Conservation (phyloP, 2,797 vertebrate genomes). For the Takifugu rubripes region DNA sequence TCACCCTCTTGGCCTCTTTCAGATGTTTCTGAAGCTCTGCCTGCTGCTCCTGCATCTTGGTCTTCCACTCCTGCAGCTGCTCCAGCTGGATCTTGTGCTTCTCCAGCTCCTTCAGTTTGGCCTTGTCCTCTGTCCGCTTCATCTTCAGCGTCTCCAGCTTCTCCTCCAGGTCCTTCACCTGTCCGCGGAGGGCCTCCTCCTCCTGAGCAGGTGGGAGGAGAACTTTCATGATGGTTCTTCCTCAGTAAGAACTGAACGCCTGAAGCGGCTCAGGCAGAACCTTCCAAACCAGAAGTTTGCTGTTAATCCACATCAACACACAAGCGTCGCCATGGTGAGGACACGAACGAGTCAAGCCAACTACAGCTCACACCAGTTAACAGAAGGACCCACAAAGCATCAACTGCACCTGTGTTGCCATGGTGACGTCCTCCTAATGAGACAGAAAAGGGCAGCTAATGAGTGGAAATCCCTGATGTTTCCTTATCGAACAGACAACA, state of each 20-base stretch:
- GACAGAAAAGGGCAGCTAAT: slow-evolving; percentile 21
- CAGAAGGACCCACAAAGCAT: slow-evolving; percentile 3
- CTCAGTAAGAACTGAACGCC: not conserved
- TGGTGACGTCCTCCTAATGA: slow-evolving; percentile 53
- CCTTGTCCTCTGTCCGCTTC: slow-evolving; percentile 92
- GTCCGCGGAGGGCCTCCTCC: slow-evolving; percentile 86
- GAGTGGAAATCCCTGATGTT: slow-evolving; percentile 4
- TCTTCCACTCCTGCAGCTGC: slow-evolving; percentile 98
- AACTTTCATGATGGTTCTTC: not conserved
- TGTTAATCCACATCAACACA: not conserved
- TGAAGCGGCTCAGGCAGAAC: too few relatives aligned
- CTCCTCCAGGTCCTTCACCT: slow-evolving; percentile 95
- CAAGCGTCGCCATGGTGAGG: not conserved
- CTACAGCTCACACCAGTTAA: slow-evolving; percentile 3
- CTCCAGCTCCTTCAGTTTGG: slow-evolving; percentile 95
- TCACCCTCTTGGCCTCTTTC: slow-evolving; percentile 92
- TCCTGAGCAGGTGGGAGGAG: slow-evolving; percentile 71
- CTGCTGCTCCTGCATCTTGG: slow-evolving; percentile 98
- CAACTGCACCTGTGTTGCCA: slow-evolving; percentile 70
- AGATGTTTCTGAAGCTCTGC: slow-evolving; percentile 91
- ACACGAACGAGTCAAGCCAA: not conserved
- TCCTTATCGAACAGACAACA: not conserved
- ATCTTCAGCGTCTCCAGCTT: slow-evolving; percentile 94
- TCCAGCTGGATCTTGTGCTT: slow-evolving; percentile 98
- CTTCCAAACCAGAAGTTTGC: too few relatives aligned